A percentile compares a stretch with the other conserved stretches of the same genome.
Evolutionary conservation across 2,888 invertebrate genomes (phyloP).

Genomic region (Branchellion lobata): DNA sequence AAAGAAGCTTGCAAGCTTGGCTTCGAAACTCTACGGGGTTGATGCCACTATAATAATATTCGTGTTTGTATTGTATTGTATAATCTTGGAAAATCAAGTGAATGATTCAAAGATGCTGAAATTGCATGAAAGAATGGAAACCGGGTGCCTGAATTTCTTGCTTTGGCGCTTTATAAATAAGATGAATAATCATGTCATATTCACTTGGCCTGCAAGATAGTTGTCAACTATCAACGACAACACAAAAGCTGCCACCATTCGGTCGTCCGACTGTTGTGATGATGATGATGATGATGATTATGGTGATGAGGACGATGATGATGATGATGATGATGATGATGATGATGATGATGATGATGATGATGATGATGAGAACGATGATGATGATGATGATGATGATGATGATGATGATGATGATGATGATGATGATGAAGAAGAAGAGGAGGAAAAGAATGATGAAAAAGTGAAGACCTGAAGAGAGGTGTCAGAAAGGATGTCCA

Average conservation of each 20-base stretch:
- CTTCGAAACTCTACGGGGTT: too few relatives aligned
- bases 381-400: neutral
- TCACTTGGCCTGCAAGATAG: constrained; percentile 64
- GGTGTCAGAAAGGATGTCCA: constrained; percentile 84
- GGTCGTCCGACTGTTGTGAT: constrained; percentile 69
- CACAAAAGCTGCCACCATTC: constrained; percentile 92
- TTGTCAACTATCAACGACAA: constrained; percentile 88
- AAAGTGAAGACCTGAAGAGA: constrained; percentile 73
- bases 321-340: constrained; percentile 9
- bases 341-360: constrained; percentile 19
- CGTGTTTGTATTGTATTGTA: too few relatives aligned
- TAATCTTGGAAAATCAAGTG: too few relatives aligned
- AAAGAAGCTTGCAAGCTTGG: too few relatives aligned
- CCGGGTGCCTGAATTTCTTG: too few relatives aligned
- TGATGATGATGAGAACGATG: constrained; percentile 4
- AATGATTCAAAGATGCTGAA: too few relatives aligned
- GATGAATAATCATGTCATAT: constrained; percentile 4
- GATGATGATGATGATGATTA: constrained; percentile 15
- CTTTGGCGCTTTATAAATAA: too few relatives aligned
- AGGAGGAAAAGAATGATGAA: neutral
- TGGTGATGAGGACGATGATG: constrained; percentile 3
- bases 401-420: neutral
- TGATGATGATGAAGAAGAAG: neutral
- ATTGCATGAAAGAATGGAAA: too few relatives aligned
- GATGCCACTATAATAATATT: too few relatives aligned